Base-by-base conservation (phyloP, 2,797 vertebrate species). In the Sebastes steindachneri region DNA sequence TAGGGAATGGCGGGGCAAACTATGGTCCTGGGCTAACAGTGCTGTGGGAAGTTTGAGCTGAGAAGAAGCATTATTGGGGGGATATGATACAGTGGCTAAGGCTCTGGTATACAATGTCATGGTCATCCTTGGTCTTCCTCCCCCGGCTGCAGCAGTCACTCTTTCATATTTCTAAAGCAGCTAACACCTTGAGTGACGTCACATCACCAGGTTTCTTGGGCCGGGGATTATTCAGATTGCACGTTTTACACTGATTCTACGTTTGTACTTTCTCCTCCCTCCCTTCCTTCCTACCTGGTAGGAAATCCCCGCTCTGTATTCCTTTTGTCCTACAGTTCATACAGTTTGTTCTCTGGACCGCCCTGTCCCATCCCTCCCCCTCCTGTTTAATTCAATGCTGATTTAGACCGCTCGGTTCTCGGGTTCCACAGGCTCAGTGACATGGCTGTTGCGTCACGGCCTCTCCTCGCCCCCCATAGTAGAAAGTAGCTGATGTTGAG, bases 31-130 rank as follows among this genome's bases (percentile, higher is more conserved):
- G 88, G 84, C 69, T 82, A 79, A 81, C 81, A 79, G 80, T 83
- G 80, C 23, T 75, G 76, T 75, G 77, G 67, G 76, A 74, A 37
- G 59, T 77, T 67, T 75, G 77, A 80, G 78, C 67, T 68, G 58
- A 82, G 76, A 77, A 65, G 62, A 84, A 79, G 69, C 67, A 69
- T 74, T 65, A 64, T 23, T 29, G 71, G 35, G 79, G 73, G 54
- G 5, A 53, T 73, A 68, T 65, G 85, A 73, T 85, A 74, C 68
- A 75, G 80, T 91, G 89, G 83, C 94, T 95, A 96, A 96, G 95
- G 95, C 95, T 95, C 95, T 92, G 94, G 92, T 94, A 89, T 90
- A 94, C 88, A 95, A 94, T 88, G 86, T 93, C 92, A 93, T 94
- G 91, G 86, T 94, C 91, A 64, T 92, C 88, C 93, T 92, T 88